Percentiles rank a stretch among this genome's conserved stretches.
These are phyloP conservation scores for Ammospiza maritima DNA, from an alignment of 2,797 vertebrate genomes.

Conservation along the genomic window DNA sequence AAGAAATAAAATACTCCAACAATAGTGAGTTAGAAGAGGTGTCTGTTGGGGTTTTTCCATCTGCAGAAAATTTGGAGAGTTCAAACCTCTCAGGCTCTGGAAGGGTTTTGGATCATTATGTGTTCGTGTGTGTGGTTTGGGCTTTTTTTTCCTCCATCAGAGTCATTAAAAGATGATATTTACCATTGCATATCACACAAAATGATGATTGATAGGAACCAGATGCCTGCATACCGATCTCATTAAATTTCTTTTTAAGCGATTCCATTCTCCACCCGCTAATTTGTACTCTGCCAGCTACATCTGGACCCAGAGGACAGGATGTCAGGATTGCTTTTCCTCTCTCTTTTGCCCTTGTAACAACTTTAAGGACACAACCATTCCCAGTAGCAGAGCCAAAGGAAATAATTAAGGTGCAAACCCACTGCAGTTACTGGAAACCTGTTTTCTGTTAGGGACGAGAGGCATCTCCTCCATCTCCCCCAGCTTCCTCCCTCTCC, in stretches of 20 bases:
- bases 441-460: background rate
- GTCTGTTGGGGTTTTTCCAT: constrained; percentile 37
- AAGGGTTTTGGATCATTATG: background rate
- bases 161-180: constrained; percentile 53
- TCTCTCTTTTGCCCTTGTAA: constrained; percentile 46
- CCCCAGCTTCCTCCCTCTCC: background rate
- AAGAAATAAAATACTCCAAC: constrained; percentile 31
- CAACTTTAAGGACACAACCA: constrained; percentile 39
- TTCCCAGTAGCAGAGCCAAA: constrained; percentile 50
- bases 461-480: background rate
- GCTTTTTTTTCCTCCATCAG: background rate
- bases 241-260: constrained; percentile 64
- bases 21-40: background rate
- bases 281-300: constrained; percentile 33
- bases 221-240: constrained; percentile 63
- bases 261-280: constrained; percentile 34
- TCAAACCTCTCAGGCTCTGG: constrained; percentile 14
- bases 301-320: constrained; percentile 49
- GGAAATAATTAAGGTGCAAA: constrained; percentile 61
- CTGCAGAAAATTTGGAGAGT: background rate
- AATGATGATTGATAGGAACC: constrained; percentile 63
- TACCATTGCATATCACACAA: constrained; percentile 32
- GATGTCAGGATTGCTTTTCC: constrained; percentile 47
- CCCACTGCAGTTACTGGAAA: background rate
- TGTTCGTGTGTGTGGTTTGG: background rate